phyloP scores from a whole-genome alignment of 2,888 invertebrate genomes.

The Agonopterix alstromeriana region DNA sequence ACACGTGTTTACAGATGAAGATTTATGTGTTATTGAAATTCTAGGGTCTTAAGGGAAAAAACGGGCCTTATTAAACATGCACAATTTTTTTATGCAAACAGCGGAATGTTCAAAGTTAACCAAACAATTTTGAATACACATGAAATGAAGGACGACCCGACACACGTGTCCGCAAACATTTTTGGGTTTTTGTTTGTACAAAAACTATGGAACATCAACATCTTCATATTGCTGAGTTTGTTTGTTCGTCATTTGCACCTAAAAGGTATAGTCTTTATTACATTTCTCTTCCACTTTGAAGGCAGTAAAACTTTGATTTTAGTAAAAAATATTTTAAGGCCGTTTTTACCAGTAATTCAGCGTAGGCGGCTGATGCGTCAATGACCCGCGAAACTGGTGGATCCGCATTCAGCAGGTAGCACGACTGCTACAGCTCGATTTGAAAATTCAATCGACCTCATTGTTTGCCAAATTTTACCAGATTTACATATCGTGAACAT shows the following conservation, averaged over 20 bases:
- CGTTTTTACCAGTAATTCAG: slow-evolving; percentile 44
- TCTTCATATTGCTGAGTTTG: slow-evolving; percentile 27
- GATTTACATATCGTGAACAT: slow-evolving; percentile 12
- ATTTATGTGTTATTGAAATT: slow-evolving; percentile 19
- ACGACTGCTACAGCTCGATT: slow-evolving; percentile 34
- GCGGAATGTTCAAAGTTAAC: slow-evolving; percentile 57
- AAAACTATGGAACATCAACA: slow-evolving; percentile 31
- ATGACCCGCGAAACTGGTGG: slow-evolving; percentile 72
- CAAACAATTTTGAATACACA: slow-evolving; percentile 49
- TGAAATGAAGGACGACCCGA: slow-evolving; percentile 46
- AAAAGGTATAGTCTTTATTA: slow-evolving; percentile 16
- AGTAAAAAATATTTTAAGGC: slow-evolving; percentile 17
- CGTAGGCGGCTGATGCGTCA: slow-evolving; percentile 71
- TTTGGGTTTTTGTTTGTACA: slow-evolving; percentile 48
- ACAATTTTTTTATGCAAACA: slow-evolving; percentile 40
- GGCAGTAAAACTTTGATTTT: slow-evolving; percentile 17
- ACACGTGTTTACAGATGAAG: slow-evolving; percentile 19
- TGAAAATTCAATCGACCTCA: slow-evolving; percentile 31
- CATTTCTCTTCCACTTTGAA: slow-evolving; percentile 27
- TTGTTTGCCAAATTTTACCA: slow-evolving; percentile 26
- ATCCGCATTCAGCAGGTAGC: slow-evolving; percentile 69
- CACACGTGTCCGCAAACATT: slow-evolving; percentile 64
- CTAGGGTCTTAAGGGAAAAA: slow-evolving; percentile 15
- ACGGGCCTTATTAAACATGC: slow-evolving; percentile 16
- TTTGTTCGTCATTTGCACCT: slow-evolving; percentile 13